These are phyloP conservation scores for Vollenhovia emeryi DNA, from an alignment of 1,140 invertebrate genomes.

Conservation along the genomic window DNA sequence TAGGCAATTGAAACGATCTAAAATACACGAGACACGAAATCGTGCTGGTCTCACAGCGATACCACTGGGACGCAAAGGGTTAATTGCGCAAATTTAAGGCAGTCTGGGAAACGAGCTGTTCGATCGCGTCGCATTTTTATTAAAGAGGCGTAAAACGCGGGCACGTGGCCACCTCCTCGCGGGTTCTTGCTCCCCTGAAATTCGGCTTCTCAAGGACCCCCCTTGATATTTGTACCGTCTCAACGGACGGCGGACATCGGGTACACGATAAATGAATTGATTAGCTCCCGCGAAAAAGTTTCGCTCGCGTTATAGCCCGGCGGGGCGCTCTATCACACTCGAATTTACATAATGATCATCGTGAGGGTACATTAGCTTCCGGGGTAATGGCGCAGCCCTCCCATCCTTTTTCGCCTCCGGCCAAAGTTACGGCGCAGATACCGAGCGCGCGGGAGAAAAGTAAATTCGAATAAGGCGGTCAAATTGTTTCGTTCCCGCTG, in stretches of 20 bases:
- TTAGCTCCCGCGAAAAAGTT: slow-evolving; percentile 28
- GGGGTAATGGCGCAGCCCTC: slow-evolving; percentile 32
- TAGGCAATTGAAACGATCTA: too few relatives aligned
- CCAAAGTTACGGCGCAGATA: slow-evolving; percentile 51
- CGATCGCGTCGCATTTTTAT: not conserved
- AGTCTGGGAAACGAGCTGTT: not conserved
- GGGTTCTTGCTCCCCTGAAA: not conserved
- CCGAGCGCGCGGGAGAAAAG: slow-evolving; percentile 40
- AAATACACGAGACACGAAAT: too few relatives aligned
- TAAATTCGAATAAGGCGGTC: slow-evolving; percentile 18
- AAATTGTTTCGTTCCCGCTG: slow-evolving; percentile 61
- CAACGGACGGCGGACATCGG: not conserved
- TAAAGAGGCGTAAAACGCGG: too few relatives aligned
- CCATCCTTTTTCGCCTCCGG: not conserved
- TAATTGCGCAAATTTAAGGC: too few relatives aligned
- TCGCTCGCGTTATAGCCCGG: not conserved
- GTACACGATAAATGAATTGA: slow-evolving; percentile 37
- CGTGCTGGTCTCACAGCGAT: too few relatives aligned
- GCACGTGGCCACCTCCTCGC: not conserved
- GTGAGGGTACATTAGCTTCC: slow-evolving; percentile 62
- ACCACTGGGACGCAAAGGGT: too few relatives aligned
- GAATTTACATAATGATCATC: slow-evolving; percentile 60
- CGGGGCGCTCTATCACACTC: slow-evolving; percentile 38
- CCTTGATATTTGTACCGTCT: not conserved
- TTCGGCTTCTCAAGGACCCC: not conserved